Evolutionary conservation across 2,797 vertebrate species (phyloP), one percentile per base, ranked within the genome.

Genomic region (Monodelphis domestica): DNA sequence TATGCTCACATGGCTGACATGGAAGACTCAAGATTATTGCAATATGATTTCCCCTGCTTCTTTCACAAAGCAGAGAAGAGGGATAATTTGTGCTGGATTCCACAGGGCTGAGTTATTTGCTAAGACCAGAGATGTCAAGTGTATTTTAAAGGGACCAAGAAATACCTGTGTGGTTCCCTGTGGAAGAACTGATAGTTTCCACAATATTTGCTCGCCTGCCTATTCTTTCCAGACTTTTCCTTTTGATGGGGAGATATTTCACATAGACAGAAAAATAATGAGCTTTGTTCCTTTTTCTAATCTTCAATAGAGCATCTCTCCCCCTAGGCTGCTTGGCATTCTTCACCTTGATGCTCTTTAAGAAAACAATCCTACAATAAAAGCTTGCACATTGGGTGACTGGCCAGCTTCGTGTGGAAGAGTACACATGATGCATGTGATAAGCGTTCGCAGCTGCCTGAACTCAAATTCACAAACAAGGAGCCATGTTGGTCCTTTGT

Each of bases 401-500:
- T 88, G 70, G 12, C 90, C 21, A 54, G 56, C 92, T 70, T 96
- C 87, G 84, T 92, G 94, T 87, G 51, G 51, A 88, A 94, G 89
- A 28, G 45, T n/a, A 55, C 38, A n/a, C n/a, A 93, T 90, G 54
- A 94, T 53, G 93, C 92, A 24, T 88, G 70, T 50, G 87, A 89
- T 11, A 33, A 54, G 29, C 53, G 70, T 92, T 90, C 50, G 56
- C 63, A 53, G 89, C 63, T n/a, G 17, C 55, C 91, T 88, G 88
- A 95, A 91, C 59, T 92, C 92, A 91, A 94, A 93, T 17, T 88
- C 6, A 45, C 45, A 94, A 95, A 91, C 93, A 88, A 52, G 92
- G 96, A 93, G n/a, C 51, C 53, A 92, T n/a, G 89, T 96, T 92
- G 88, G 92, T 53, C 91, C 91, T 96, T 89, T 94, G 50, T 93